Evolutionary conservation across 2,888 invertebrate species (phyloP), one percentile per base, ranked within the genome.

Genomic region (Cecidostiba fungosa): DNA sequence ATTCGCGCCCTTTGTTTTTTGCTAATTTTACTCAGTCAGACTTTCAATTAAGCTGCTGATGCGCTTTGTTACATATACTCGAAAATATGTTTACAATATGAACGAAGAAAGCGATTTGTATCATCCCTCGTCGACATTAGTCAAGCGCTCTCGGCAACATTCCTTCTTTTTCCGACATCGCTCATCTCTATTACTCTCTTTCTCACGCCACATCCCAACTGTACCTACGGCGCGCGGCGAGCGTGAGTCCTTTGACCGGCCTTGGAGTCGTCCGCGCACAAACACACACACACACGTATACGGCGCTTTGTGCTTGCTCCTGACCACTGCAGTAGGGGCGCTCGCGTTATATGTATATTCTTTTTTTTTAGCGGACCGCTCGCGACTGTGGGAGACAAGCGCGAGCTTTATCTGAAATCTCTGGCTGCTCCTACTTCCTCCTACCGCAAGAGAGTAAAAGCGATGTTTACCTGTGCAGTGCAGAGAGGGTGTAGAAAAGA

Each of bases 241-340:
- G 54, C 54, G 85, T 77, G 85, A 85, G 85, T 85, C 85, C 85
- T 77, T 87, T 83, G 85, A 82, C 86, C 82, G 86, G 77, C 85
- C 82, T 86, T 86, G 85, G 72, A 80, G 39, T 39, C 80, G 80
- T 72, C 59, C 59, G 54, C 39, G 72, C 54, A 50, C 36, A 23
- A 6, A 23, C 4, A 23, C 23, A 23, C 23, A 54, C 8, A n/a
- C n/a, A 59, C n/a, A 54, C 54, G 4, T n/a, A 3, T 16, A 50
- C n/a, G 8, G 23, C 43, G 72, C 72, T 72, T 72, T 72, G 72
- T 72, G 36, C 72, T 39, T 1, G 50, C 47, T 26, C 12, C 54
- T 59, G 54, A 59, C 54, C 54, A 59, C 19, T 19, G 50, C 19
- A 19, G 19, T 59, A n/a, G 74, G 76, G 54, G 54, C 29, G 12